phyloP scores from a whole-genome alignment of 2,888 invertebrate genomes.

The Papilio gigon region DNA sequence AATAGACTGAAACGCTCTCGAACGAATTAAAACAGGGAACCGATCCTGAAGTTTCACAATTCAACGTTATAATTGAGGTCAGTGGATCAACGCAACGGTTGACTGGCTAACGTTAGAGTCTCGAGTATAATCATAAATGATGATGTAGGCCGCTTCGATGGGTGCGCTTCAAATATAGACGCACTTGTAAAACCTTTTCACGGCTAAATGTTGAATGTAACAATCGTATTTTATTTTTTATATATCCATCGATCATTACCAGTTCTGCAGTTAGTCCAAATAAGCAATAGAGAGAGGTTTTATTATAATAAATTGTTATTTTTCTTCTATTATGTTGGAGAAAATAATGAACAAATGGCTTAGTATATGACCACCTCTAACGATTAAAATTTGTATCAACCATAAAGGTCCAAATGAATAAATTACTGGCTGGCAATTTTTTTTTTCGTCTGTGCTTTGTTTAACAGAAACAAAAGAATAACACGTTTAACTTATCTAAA shows the following conservation, averaged over 20 bases:
- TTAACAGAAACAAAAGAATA: not conserved
- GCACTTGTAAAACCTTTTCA: conserved; percentile 35
- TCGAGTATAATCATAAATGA: conserved; percentile 39
- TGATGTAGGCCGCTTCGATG: conserved; percentile 24
- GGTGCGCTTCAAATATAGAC: conserved; percentile 26
- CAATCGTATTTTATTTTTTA: conserved; percentile 2
- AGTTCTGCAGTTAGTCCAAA: too few species aligned
- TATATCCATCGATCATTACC: not conserved
- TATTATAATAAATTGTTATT: too few species aligned
- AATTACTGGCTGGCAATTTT: too few species aligned
- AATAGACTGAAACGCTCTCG: conserved; percentile 46
- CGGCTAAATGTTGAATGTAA: not conserved
- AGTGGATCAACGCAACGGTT: conserved; percentile 49
- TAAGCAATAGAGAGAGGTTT: too few species aligned
- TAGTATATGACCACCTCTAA: too few species aligned
- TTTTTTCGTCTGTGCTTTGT: too few species aligned
- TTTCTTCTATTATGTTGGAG: too few species aligned
- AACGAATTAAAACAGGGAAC: conserved; percentile 41
- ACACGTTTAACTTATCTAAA: conserved; percentile 45
- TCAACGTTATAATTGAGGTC: conserved; percentile 48
- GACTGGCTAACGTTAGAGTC: conserved; percentile 41
- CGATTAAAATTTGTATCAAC: too few species aligned
- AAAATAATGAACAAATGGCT: too few species aligned
- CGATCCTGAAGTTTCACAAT: conserved; percentile 46
- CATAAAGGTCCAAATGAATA: too few species aligned